Percentiles rank a stretch among this genome's conserved stretches.
These are phyloP conservation scores for Zaprionus bogoriensis DNA, from an alignment of 2,888 invertebrate genomes.

Conservation along the genomic window DNA sequence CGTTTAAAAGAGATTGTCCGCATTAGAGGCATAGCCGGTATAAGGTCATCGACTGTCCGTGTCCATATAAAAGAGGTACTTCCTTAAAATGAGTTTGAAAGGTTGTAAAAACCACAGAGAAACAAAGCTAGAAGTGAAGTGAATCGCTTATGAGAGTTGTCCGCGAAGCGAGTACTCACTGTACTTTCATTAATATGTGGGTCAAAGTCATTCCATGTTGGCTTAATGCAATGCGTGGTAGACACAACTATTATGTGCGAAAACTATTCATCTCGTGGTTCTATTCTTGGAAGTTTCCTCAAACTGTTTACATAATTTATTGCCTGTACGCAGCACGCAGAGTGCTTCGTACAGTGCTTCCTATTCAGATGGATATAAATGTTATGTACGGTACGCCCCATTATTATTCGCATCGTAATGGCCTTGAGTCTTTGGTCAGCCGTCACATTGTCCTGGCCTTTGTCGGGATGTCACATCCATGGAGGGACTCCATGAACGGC, in stretches of 20 bases:
- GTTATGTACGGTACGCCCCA: neutral
- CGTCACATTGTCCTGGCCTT: neutral
- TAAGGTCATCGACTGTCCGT: too few relatives aligned
- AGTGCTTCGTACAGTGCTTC: too few relatives aligned
- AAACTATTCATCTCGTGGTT: neutral
- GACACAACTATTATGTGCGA: neutral
- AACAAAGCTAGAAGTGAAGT: too few relatives aligned
- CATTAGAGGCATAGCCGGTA: too few relatives aligned
- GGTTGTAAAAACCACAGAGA: too few relatives aligned
- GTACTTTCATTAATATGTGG: slow-evolving; percentile 38
- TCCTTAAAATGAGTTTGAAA: too few relatives aligned
- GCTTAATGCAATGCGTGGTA: neutral
- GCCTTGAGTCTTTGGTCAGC: neutral
- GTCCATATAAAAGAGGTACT: too few relatives aligned
- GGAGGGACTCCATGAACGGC: too few relatives aligned
- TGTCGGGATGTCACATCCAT: too few relatives aligned
- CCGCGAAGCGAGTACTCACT: too few relatives aligned
- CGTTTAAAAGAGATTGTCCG: too few relatives aligned
- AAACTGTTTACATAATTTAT: neutral
- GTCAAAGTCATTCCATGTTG: slow-evolving; percentile 29
- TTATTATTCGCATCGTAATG: neutral
- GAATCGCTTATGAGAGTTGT: too few relatives aligned
- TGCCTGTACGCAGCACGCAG: neutral
- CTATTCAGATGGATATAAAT: neutral
- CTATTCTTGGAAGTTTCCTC: neutral